These are phyloP conservation scores for Anadara kagoshimensis DNA, from an alignment of 1,140 invertebrate genomes.

Conservation along the genomic window DNA sequence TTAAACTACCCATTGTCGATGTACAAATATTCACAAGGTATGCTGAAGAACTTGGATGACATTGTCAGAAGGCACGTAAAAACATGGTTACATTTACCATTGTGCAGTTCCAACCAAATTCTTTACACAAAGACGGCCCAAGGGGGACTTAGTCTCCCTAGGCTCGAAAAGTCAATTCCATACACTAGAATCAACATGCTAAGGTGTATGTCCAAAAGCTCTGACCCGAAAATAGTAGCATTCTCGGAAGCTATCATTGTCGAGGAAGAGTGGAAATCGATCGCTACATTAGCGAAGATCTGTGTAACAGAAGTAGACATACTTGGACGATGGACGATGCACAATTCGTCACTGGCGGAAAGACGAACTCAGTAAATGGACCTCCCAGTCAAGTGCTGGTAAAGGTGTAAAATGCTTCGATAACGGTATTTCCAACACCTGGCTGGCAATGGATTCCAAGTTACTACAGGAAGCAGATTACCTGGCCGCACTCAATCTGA, in stretches of 20 bases:
- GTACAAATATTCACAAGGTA: not conserved
- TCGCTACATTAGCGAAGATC: not conserved
- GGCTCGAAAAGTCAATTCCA: not conserved
- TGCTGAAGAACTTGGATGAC: not conserved
- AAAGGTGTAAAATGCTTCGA: constrained; percentile 23
- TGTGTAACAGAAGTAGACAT: not conserved
- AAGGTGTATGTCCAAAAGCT: not conserved
- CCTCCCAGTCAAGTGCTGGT: too few relatives aligned
- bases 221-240: not conserved
- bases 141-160: constrained; percentile 23
- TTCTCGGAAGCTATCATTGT: not conserved
- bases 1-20: too few relatives aligned
- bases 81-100: not conserved
- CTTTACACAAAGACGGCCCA: constrained; percentile 2
- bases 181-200: not conserved
- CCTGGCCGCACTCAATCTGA: constrained; percentile 1
- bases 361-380: too few relatives aligned
- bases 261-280: not conserved
- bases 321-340: not conserved
- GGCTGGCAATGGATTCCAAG: not conserved
- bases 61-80: not conserved
- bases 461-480: constrained; percentile 66
- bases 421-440: not conserved
- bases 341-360: too few relatives aligned
- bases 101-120: not conserved